Conservation (phyloP, 2,113 vertebrate species). For the Tupaia chinensis region DNA sequence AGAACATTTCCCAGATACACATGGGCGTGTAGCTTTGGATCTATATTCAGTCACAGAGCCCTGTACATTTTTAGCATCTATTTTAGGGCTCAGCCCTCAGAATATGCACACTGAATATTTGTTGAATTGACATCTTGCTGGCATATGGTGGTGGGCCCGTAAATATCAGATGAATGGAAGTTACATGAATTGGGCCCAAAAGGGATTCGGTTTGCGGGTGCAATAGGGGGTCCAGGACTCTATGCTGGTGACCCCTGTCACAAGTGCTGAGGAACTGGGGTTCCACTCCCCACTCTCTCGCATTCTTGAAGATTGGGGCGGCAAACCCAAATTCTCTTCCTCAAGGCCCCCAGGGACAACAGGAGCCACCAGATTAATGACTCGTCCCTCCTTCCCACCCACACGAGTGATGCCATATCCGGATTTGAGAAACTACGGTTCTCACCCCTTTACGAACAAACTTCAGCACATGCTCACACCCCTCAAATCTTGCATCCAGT, state of each 20-base stretch:
- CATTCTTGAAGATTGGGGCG: neutral
- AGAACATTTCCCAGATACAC: neutral
- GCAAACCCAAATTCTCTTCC: neutral
- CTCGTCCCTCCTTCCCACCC: neutral
- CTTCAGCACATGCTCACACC: neutral
- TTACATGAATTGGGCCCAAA: neutral
- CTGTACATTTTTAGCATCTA: slow-evolving; percentile 39
- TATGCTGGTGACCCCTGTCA: neutral
- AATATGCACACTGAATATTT: slow-evolving; percentile 35
- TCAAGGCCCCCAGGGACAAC: neutral
- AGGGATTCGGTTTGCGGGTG: neutral
- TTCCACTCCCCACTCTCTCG: neutral
- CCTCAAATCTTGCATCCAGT: neutral
- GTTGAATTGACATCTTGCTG: neutral
- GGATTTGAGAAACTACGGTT: neutral
- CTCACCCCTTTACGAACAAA: neutral
- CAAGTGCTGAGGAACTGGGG: accelerated
- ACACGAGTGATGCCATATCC: neutral
- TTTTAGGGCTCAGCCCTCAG: slow-evolving; percentile 3
- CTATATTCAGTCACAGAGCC: slow-evolving; percentile 35
- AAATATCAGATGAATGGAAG: neutral
- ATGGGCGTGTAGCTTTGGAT: neutral
- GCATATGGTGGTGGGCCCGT: neutral
- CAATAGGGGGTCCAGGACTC: neutral
- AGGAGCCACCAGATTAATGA: neutral